Percentiles rank a stretch among this genome's conserved stretches.
Evolutionary conservation across 1,140 invertebrate genomes (phyloP).

Genomic region (Gryllus bimaculatus): DNA sequence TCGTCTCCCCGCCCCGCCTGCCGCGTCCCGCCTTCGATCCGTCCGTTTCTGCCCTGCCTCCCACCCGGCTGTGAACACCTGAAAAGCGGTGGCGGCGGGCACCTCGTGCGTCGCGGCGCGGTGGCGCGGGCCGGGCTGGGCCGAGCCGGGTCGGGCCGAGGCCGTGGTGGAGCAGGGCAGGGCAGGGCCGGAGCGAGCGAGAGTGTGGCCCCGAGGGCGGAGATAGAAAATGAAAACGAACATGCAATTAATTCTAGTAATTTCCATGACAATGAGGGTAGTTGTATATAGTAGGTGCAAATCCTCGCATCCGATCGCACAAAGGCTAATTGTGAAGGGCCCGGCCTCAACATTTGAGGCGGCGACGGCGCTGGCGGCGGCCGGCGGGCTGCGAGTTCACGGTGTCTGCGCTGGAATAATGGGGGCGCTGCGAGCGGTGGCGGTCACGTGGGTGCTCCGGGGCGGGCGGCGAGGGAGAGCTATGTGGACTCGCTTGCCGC

Average conservation of each 20-base stretch:
- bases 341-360: too few relatives aligned
- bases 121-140: too few relatives aligned
- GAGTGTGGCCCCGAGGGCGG: background rate
- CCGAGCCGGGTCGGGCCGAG: too few relatives aligned
- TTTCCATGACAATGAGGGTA: background rate
- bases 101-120: too few relatives aligned
- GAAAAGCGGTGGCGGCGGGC: too few relatives aligned
- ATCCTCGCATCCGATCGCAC: background rate
- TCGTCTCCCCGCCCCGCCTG: too few relatives aligned
- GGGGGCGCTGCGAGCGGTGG: background rate
- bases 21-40: too few relatives aligned
- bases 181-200: too few relatives aligned
- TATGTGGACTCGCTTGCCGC: too few relatives aligned
- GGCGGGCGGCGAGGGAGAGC: background rate
- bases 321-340: conserved; percentile 1
- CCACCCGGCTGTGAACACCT: too few relatives aligned
- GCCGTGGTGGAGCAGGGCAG: too few relatives aligned
- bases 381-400: background rate
- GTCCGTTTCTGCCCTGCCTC: too few relatives aligned
- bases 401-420: background rate
- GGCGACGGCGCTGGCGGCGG: background rate
- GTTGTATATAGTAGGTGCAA: background rate
- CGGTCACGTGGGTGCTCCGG: background rate
- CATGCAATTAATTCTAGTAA: background rate
- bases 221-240: background rate